Percentiles rank a stretch among this genome's conserved stretches.
Evolutionary conservation across 2,888 invertebrate species (phyloP).

Genomic region (Platycnemis pennipes): DNA sequence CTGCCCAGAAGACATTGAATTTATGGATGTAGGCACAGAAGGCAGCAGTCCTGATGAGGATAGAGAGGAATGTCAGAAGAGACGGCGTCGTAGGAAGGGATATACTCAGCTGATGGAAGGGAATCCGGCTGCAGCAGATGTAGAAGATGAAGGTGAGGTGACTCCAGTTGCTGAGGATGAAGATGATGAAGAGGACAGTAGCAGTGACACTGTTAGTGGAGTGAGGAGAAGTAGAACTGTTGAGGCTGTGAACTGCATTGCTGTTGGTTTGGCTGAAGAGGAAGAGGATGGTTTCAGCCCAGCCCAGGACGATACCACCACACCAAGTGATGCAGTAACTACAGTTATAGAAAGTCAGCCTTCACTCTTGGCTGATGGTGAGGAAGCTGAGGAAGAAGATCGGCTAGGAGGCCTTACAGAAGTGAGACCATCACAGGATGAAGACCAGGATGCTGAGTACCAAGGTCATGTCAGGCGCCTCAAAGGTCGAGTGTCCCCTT

Average conservation of each 20-base stretch:
- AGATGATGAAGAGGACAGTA: constrained; percentile 69
- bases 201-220: constrained; percentile 69
- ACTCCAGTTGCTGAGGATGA: constrained; percentile 79
- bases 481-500: constrained; percentile 86
- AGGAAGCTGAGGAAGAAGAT: constrained; percentile 40
- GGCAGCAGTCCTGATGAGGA: constrained; percentile 84
- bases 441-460: constrained; percentile 77
- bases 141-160: constrained; percentile 78
- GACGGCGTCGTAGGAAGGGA: constrained; percentile 70
- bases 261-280: constrained; percentile 69
- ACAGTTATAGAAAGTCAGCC: constrained; percentile 72
- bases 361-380: constrained; percentile 43
- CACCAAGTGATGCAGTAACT: constrained; percentile 74
- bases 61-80: constrained; percentile 69
- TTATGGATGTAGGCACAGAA: constrained; percentile 92
- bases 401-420: constrained; percentile 26
- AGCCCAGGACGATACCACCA: constrained; percentile 74
- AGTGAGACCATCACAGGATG: background rate
- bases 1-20: constrained; percentile 86
- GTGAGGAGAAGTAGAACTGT: constrained; percentile 68
- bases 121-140: constrained; percentile 78
- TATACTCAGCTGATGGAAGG: constrained; percentile 75
- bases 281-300: constrained; percentile 72
- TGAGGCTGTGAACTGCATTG: constrained; percentile 71
- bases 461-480: constrained; percentile 85